Evolutionary conservation across 2,888 invertebrate genomes (phyloP).

Genomic region (Silvanus unidentatus): DNA sequence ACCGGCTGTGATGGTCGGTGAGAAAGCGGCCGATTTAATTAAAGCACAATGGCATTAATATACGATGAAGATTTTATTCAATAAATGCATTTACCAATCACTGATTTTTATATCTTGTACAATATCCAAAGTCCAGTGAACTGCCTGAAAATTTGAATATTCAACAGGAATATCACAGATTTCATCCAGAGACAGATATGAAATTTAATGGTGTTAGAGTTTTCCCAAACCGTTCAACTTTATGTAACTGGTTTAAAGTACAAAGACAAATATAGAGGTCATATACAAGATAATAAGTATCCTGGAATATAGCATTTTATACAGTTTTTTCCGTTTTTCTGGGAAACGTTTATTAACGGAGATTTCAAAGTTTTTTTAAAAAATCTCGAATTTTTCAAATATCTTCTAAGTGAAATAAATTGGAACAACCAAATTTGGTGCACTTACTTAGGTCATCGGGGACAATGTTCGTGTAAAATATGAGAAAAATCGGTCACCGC

Average conservation of each 20-base stretch:
- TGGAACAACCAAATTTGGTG: no score
- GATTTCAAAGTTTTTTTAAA: no score
- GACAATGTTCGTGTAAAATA: no score
- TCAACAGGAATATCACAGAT: conserved; percentile 72
- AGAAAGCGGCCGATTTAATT: conserved; percentile 63
- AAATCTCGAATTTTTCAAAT: no score
- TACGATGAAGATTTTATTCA: no score
- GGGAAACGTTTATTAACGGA: no score
- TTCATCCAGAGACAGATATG: conserved; percentile 73
- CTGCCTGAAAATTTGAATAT: conserved; percentile 85
- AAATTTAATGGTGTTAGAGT: conserved; percentile 73
- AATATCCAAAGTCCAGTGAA: conserved; percentile 63
- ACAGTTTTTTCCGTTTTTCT: no score
- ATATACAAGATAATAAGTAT: conserved; percentile 50
- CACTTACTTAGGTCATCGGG: no score
- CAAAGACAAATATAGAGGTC: conserved; percentile 74
- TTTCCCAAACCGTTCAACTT: conserved; percentile 78
- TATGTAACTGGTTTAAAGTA: conserved; percentile 77
- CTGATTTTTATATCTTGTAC: conserved; percentile 65
- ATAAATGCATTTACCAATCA: conserved; percentile 58
- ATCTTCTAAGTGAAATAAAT: no score
- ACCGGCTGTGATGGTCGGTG: conserved; percentile 65
- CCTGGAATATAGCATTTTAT: no score
- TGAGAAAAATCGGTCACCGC: no score
- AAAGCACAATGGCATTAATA: conserved; percentile 27